Evolutionary conservation across 1,140 invertebrate species (phyloP).

Genomic region (Zeugodacus cucurbitae): DNA sequence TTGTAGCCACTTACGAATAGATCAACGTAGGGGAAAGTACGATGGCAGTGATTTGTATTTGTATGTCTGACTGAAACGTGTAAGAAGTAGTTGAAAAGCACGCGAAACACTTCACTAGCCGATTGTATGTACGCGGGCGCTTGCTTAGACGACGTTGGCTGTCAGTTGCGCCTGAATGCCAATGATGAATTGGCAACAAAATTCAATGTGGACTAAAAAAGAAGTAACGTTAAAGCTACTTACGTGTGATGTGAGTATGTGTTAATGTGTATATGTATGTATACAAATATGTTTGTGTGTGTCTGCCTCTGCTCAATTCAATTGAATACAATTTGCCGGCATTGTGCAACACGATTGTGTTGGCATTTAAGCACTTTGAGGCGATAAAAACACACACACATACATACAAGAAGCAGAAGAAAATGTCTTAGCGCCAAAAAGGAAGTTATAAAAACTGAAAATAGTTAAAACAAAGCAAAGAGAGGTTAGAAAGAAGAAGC

Average conservation of each 20-base stretch:
- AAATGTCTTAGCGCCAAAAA: background rate
- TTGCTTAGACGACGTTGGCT: background rate
- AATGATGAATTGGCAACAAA: constrained; percentile 36
- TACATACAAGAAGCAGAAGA: background rate
- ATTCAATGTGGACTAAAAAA: background rate
- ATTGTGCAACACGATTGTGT: constrained; percentile 3
- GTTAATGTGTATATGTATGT: background rate
- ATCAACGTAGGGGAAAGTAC: background rate
- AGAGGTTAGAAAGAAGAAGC: background rate
- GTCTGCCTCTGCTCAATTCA: background rate
- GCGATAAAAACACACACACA: background rate
- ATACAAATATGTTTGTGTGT: background rate
- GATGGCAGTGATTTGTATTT: background rate
- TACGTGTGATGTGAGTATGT: background rate
- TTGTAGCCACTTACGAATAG: background rate
- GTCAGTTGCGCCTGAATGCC: constrained; percentile 27
- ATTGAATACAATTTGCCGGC: constrained; percentile 20
- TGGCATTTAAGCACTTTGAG: background rate
- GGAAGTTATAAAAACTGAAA: background rate
- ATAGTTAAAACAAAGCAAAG: background rate
- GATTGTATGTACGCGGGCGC: background rate
- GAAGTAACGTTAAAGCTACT: background rate
- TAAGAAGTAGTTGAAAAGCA: background rate
- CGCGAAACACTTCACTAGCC: background rate
- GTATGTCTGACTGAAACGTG: background rate